Percentiles rank a stretch among this genome's conserved stretches.
Conservation (phyloP, 2,888 invertebrate species). For the Tromatobia lineatoria region DNA sequence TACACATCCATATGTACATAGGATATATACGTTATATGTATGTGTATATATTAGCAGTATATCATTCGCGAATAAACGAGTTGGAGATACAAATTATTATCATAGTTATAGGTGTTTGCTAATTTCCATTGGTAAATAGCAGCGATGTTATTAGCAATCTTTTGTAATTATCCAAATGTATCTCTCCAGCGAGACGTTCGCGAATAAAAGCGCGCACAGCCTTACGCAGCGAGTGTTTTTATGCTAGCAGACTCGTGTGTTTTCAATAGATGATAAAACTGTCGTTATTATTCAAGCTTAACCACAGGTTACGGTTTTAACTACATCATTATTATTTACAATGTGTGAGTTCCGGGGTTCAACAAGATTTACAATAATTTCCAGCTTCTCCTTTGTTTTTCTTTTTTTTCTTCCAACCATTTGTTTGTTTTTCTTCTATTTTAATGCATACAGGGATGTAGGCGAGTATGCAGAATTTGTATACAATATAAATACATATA, state of each 20-base stretch:
- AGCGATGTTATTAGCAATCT: conserved; percentile 67
- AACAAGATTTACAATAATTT: conserved; percentile 79
- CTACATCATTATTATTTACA: conserved; percentile 46
- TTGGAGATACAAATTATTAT: conserved; percentile 64
- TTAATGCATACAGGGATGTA: conserved; percentile 55
- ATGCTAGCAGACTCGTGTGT: conserved; percentile 19
- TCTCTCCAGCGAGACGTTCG: conserved; percentile 8
- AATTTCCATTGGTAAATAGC: conserved; percentile 71
- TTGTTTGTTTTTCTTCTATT: conserved; percentile 8
- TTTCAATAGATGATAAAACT: conserved; percentile 40
- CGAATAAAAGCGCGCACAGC: conserved; percentile 16
- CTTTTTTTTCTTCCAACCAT: conserved; percentile 54
- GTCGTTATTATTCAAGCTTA: conserved; percentile 39
- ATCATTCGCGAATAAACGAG: conserved; percentile 53
- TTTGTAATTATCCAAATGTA: conserved; percentile 35
- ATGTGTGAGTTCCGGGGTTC: conserved; percentile 69
- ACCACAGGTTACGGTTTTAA: conserved; percentile 23
- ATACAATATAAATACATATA: conserved; percentile 71
- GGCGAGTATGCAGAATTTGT: conserved; percentile 66
- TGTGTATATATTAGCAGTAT: conserved; percentile 37
- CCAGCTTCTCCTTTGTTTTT: conserved; percentile 34
- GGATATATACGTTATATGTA: conserved; percentile 27
- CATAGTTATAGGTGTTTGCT: conserved; percentile 65
- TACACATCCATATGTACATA: conserved; percentile 13
- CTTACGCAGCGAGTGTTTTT: conserved; percentile 8